Conservation (phyloP, 2,113 vertebrate species). For the Isichthys henryi region DNA sequence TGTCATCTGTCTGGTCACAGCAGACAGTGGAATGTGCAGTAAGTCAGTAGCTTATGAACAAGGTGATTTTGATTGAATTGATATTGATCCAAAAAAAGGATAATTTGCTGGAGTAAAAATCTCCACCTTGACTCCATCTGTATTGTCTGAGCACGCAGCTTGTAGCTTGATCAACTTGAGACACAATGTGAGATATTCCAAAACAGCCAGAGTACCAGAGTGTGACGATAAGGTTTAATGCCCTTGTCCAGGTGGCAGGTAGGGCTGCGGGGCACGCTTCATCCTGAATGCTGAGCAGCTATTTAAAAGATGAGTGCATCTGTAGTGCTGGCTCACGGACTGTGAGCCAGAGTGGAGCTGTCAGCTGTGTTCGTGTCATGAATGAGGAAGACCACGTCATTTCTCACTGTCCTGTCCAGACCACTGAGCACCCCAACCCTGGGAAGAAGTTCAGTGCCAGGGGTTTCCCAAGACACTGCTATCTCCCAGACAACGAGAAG, state of each 20-base stretch:
- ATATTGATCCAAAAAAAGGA: not conserved
- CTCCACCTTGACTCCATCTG: not conserved
- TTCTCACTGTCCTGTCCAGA: conserved; percentile 52
- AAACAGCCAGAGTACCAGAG: not conserved
- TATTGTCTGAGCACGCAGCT: not conserved
- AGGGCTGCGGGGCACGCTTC: not conserved
- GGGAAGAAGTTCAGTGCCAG: conserved; percentile 91
- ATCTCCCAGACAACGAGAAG: conserved; percentile 86
- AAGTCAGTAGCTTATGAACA: not conserved
- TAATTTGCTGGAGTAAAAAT: not conserved
- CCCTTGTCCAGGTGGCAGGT: not conserved
- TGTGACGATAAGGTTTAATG: not conserved
- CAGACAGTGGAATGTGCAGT: not conserved
- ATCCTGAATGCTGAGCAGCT: not conserved
- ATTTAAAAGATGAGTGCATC: not conserved
- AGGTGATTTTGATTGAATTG: not conserved
- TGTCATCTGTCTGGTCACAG: not conserved
- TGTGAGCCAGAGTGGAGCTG: not conserved
- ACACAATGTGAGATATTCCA: not conserved
- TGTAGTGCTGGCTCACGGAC: not conserved
- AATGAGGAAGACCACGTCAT: not conserved
- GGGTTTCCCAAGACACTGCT: conserved; percentile 93
- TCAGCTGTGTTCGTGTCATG: not conserved
- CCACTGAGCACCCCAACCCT: conserved; percentile 84
- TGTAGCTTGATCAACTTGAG: not conserved